Evolutionary conservation across 1,140 invertebrate species (phyloP), one percentile per base, ranked within the genome.

Genomic region (Ceratosolen fusciceps): DNA sequence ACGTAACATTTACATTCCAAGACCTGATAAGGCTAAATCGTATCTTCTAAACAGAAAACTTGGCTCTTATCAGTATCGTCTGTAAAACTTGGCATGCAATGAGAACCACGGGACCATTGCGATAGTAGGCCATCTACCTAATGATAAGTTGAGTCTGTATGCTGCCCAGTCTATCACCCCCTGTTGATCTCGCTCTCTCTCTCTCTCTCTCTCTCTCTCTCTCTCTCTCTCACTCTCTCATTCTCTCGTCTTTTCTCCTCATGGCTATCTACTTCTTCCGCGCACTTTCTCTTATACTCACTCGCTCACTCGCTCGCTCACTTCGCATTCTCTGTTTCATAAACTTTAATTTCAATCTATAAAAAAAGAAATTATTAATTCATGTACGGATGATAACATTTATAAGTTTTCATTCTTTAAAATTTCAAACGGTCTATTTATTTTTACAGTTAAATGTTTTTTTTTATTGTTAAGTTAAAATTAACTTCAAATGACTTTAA

Each of bases 41-140:
- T 49, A 54, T 71, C 47, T 52, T 29, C 43, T 70, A 4, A 47
- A 0, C 39, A n/a, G 8, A 14, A 14, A 47, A 24, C 10, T 70
- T 16, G 2, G 3, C 12, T 34, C 39, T 37, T 75, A 82, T 78
- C 79, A 49, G 34, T 31, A 29, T n/a, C 65, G 78, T 68, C 37
- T 54, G 76, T 83, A 68, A 29, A 71, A 49, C 16, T 31, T 24
- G 37, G 47, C 24, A 37, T 26, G 24, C 26, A 31, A 52, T 52
- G 68, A 73, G 74, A 79, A 65, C 72, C 68, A 78, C 81, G 79
- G 72, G 74, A 75, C 54, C 43, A 70, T 79, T 79, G 79, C 68
- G 87, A 88, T 88, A 89, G 82, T 77, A 87, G 87, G 88, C 83
- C 88, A 83, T 87, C 87, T 80, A 88, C 88, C 86, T 86, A 88